Evolutionary conservation across 2,888 invertebrate genomes (phyloP), one percentile per base, ranked within the genome.

Genomic region (Axea sp.): DNA sequence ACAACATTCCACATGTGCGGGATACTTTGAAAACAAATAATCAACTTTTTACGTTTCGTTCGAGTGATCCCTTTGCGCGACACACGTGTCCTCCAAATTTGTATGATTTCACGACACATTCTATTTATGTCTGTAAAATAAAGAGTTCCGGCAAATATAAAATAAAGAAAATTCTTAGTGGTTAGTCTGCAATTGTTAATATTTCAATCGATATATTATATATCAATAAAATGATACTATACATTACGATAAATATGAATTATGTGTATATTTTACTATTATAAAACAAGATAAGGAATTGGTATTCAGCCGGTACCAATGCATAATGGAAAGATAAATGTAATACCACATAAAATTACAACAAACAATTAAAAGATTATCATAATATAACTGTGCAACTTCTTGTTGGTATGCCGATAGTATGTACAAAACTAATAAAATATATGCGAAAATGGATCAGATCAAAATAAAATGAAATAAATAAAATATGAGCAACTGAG

Each of bases 261-360:
- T 81, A 81, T 80, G 82, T 82, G 82, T 82, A 82, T 82, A 81
- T 81, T 81, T 81, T 81, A 81, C 79, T 81, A 82, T 81, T 78
- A 82, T 76, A 76, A 79, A 78, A 75, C 65, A 77, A 68, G 55
- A 30, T 75, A 71, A 72, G 62, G 33, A 65, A 68, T 62, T 69
- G 59, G 57, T 71, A 62, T 69, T 43, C 45, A 69, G 47, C 55
- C 69, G 73, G n/a, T 65, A 69, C 68, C 73, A 69, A 39, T 55
- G 35, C 69, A 59, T 73, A 68, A 73, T 55, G 69, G 43, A 60
- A 60, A 57, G 43, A 68, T 75, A 49, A 68, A 75, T 76, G 73
- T 76, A 76, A 72, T 76, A 73, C 41, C 55, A 73, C 69, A 57
- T 76, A 67, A 72, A 77, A 76, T 51, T 76, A 77, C 71, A 76